These are phyloP conservation scores for Anguilla obscura DNA, from an alignment of 2,797 vertebrate species.

Conservation along the genomic window DNA sequence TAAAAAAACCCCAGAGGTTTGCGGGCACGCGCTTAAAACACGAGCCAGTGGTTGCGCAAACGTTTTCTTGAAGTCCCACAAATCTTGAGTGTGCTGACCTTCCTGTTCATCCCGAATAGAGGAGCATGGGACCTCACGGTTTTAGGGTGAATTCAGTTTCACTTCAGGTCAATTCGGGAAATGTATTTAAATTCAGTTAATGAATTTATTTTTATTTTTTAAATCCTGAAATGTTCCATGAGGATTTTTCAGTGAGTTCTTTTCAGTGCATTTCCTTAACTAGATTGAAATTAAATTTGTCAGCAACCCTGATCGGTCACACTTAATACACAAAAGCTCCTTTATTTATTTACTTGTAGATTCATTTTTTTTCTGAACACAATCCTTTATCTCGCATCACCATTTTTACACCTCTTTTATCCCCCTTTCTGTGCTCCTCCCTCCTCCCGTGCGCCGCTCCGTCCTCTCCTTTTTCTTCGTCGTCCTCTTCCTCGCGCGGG, in stretches of 20 bases:
- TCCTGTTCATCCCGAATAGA: not conserved
- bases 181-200: not conserved
- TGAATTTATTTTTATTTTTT: not conserved
- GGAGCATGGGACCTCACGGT: not conserved
- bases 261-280: not conserved
- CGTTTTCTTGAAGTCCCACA: not conserved
- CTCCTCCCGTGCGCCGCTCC: not conserved
- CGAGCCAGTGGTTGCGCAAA: not conserved
- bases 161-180: not conserved
- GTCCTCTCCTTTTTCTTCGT: not conserved
- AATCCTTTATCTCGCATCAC: not conserved
- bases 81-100: not conserved
- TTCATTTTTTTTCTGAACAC: not conserved
- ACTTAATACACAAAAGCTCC: not conserved
- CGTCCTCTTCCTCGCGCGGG: slow-evolving; percentile 35
- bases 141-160: not conserved
- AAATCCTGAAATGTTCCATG: not conserved
- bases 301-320: not conserved
- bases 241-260: not conserved
- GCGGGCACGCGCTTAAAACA: not conserved
- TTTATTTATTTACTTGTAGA: not conserved
- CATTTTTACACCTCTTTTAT: not conserved
- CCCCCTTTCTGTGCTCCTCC: not conserved
- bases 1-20: not conserved
- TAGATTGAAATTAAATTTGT: not conserved